These are phyloP conservation scores for Pterocles orientalis DNA, from an alignment of 2,113 vertebrate species.

Conservation along the genomic window DNA sequence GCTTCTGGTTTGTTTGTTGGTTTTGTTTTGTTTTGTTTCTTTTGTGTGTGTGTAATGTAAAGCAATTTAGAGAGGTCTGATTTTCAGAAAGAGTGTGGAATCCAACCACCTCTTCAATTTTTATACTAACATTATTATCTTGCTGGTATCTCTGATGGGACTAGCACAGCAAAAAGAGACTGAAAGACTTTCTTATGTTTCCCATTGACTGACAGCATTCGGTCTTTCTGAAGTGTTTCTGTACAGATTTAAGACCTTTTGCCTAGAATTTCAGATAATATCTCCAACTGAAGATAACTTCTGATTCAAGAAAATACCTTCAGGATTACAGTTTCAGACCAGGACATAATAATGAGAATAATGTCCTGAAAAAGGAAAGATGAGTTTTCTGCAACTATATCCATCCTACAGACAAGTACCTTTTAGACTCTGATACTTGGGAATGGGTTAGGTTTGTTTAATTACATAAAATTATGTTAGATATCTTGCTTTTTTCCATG, in stretches of 20 bases:
- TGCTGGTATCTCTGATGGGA: not conserved
- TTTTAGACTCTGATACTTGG: not conserved
- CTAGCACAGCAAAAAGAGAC: not conserved
- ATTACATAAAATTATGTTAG: not conserved
- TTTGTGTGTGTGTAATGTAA: not conserved
- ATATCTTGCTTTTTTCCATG: not conserved
- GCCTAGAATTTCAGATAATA: not conserved
- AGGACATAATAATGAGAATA: not conserved
- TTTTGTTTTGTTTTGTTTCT: too few relatives aligned
- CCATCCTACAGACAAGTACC: not conserved
- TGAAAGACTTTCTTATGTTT: not conserved
- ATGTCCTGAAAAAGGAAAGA: not conserved
- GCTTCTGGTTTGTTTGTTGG: not conserved
- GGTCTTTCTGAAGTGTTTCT: not conserved
- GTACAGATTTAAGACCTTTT: not conserved
- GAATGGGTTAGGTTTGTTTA: not conserved
- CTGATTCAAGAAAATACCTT: constrained; percentile 1
- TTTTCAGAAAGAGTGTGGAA: constrained; percentile 6
- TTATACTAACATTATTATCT: not conserved
- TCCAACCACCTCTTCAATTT: not conserved
- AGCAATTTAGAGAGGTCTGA: not conserved
- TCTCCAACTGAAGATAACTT: not conserved
- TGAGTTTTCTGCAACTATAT: not conserved
- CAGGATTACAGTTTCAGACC: not conserved
- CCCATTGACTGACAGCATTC: not conserved